These are phyloP conservation scores for Pungitius pungitius DNA, from an alignment of 2,113 vertebrate species.

Conservation along the genomic window DNA sequence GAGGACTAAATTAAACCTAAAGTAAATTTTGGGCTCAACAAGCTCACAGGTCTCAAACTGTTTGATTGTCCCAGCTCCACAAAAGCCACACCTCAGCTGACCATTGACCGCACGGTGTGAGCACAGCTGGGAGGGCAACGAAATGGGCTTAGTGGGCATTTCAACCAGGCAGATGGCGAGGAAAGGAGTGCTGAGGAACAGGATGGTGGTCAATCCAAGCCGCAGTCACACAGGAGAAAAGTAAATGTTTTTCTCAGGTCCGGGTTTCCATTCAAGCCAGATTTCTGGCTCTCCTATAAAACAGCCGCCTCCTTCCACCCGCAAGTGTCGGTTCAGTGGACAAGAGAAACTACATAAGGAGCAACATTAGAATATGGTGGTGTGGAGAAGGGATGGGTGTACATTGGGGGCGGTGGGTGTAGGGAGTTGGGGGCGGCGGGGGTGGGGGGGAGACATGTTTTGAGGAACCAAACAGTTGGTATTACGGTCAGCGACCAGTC, in stretches of 20 bases:
- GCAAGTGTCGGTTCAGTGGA: constrained; percentile 43
- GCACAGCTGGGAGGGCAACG: constrained; percentile 65
- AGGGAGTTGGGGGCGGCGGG: constrained; percentile 55
- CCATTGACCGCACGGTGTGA: constrained; percentile 62
- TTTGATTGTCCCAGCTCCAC: constrained; percentile 62
- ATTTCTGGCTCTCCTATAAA: constrained; percentile 60
- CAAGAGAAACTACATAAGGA: constrained; percentile 70
- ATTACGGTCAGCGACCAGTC: constrained; percentile 80
- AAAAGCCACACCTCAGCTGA: constrained; percentile 64
- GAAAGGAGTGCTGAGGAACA: constrained; percentile 19
- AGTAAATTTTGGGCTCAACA: constrained; percentile 77
- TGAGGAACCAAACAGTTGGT: constrained; percentile 83
- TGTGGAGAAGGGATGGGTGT: constrained; percentile 51
- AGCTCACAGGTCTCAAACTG: constrained; percentile 73
- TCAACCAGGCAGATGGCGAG: constrained; percentile 37
- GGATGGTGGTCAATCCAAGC: constrained; percentile 16
- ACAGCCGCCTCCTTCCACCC: constrained; percentile 44
- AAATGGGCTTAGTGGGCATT: constrained; percentile 66
- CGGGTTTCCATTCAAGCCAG: constrained; percentile 47
- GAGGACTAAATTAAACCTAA: constrained; percentile 70
- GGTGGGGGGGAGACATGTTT: constrained; percentile 68
- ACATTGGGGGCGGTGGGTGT: constrained; percentile 60
- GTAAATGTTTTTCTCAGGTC: constrained; percentile 62
- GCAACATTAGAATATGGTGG: constrained; percentile 59
- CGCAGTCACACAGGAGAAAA: constrained; percentile 41